These are phyloP conservation scores for Drosophila algonquin DNA, from an alignment of 2,888 invertebrate genomes.

Conservation along the genomic window DNA sequence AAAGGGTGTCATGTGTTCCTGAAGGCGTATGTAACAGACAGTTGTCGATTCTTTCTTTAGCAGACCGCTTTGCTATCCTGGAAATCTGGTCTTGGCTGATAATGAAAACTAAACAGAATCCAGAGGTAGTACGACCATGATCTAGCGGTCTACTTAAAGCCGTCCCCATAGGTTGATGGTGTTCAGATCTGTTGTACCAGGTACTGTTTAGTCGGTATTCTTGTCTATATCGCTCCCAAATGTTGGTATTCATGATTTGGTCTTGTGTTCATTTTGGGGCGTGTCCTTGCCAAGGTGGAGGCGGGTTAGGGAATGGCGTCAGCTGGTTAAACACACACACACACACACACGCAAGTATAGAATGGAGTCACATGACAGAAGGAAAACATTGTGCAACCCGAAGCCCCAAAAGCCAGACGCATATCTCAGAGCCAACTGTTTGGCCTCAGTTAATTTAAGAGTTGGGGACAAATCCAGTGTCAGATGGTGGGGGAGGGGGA, in stretches of 20 bases:
- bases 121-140: no score
- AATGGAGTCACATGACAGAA: slow-evolving; percentile 42
- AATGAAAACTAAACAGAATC: no score
- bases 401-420: slow-evolving; percentile 34
- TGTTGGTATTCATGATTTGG: slow-evolving; percentile 47
- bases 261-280: slow-evolving; percentile 30
- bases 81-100: no score
- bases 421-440: slow-evolving; percentile 28
- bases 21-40: not conserved
- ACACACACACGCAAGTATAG: slow-evolving; percentile 56
- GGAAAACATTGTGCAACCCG: slow-evolving; percentile 42
- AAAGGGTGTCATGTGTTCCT: not conserved
- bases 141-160: no score
- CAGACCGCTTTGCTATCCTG: no score
- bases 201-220: not conserved
- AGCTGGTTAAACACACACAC: slow-evolving; percentile 66
- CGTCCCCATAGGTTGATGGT: no score
- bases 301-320: slow-evolving; percentile 46
- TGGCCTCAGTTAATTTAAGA: slow-evolving; percentile 35
- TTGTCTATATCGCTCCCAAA: not conserved
- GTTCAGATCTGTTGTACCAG: no score
- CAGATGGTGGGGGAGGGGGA: not conserved
- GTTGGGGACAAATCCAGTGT: slow-evolving; percentile 6
- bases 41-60: no score
- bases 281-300: slow-evolving; percentile 30